Conservation (phyloP, 1,140 invertebrate species). For the Ditylenchus dipsaci region DNA sequence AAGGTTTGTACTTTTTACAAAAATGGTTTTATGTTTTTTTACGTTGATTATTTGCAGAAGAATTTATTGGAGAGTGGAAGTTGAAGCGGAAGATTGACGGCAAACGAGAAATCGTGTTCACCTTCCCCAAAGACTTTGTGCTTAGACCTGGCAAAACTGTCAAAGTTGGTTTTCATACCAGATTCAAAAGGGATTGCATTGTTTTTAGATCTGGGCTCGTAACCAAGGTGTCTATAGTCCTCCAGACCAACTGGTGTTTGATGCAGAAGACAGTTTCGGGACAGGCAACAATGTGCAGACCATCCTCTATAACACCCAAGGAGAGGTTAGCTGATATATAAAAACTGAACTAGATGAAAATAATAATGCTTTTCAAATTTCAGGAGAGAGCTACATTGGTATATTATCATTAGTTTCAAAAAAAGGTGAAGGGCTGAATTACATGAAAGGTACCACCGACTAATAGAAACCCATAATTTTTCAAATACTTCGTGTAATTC, state of each 20-base stretch:
- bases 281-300: conserved; percentile 56
- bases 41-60: conserved; percentile 23
- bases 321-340: conserved; percentile 36
- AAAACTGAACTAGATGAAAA: background rate
- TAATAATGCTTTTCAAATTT: conserved; percentile 1
- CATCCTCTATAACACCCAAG: conserved; percentile 55
- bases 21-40: no score
- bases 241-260: conserved; percentile 56
- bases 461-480: no score
- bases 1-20: background rate
- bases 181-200: background rate
- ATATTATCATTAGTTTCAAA: no score
- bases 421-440: no score
- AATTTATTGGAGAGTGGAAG: conserved; percentile 57
- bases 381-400: conserved; percentile 48
- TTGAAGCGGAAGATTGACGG: conserved; percentile 55
- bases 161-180: conserved; percentile 30
- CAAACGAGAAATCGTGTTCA: conserved; percentile 54
- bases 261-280: conserved; percentile 54
- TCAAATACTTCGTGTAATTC: no score
- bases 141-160: conserved; percentile 50
- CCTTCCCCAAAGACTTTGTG: conserved; percentile 55
- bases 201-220: conserved; percentile 52
- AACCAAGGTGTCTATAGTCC: conserved; percentile 48
- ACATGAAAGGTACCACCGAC: no score